Percentiles rank a stretch among this genome's conserved stretches.
phyloP scores from a whole-genome alignment of 2,888 invertebrate genomes.

The Ischnura elegans region DNA sequence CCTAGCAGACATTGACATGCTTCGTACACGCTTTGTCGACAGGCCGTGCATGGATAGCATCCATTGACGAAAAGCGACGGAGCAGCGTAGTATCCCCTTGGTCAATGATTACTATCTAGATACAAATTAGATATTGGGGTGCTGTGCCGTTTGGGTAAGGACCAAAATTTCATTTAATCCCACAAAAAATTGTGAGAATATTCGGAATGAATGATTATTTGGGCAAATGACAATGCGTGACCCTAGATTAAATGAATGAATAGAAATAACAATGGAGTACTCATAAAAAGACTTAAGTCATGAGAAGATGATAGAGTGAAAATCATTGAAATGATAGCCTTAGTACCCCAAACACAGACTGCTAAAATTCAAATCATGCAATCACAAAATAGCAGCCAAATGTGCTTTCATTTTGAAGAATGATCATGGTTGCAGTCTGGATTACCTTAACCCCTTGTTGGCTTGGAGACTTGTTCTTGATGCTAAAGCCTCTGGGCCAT shows the following conservation, averaged over 20 bases:
- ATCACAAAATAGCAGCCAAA: constrained; percentile 35
- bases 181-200: neutral
- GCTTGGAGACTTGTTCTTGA: constrained; percentile 80
- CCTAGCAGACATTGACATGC: no score
- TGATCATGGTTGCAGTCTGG: constrained; percentile 61
- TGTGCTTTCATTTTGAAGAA: constrained; percentile 31
- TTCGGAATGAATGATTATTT: neutral
- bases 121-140: no score
- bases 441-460: constrained; percentile 81
- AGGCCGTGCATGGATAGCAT: no score
- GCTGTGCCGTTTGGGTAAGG: no score
- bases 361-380: constrained; percentile 40
- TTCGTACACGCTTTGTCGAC: no score
- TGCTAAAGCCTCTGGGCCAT: constrained; percentile 81
- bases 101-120: no score
- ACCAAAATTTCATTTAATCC: no score
- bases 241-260: neutral
- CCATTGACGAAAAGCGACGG: no score
- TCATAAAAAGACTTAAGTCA: neutral
- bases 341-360: constrained; percentile 31
- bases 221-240: neutral
- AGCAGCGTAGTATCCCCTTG: no score
- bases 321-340: neutral
- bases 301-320: neutral
- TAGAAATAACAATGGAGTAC: neutral